These are phyloP conservation scores for Coendou prehensilis DNA, from an alignment of 2,797 vertebrate species.

Conservation along the genomic window DNA sequence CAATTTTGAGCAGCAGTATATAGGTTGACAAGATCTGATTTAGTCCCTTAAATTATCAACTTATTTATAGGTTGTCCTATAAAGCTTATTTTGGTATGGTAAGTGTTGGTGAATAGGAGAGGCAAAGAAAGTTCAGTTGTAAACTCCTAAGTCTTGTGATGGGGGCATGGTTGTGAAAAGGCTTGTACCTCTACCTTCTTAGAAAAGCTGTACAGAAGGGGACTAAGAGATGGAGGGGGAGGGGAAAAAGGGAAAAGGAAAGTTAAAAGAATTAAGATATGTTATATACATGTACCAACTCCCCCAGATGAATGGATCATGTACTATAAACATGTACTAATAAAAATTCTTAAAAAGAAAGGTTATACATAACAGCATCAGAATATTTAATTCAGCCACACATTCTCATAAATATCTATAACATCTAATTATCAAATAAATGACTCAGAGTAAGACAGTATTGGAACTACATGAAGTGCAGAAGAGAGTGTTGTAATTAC, in stretches of 20 bases:
- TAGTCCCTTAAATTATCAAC: constrained; percentile 50
- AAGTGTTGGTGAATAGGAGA: neutral
- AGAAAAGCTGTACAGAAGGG: neutral
- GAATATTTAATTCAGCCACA: constrained; percentile 62
- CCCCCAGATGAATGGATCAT: no score
- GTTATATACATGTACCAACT: no score
- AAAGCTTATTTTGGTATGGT: constrained; percentile 27
- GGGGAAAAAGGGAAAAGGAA: no score
- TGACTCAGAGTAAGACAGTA: constrained; percentile 53
- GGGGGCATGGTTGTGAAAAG: constrained; percentile 18
- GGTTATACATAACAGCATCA: neutral
- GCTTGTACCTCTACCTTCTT: neutral
- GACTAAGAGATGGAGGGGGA: no score
- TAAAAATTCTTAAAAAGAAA: neutral
- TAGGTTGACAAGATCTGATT: neutral
- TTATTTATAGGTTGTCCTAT: constrained; percentile 18
- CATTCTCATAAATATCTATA: constrained; percentile 63
- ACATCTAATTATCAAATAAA: constrained; percentile 77
- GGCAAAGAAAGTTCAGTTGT: constrained; percentile 17
- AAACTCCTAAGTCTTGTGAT: neutral
- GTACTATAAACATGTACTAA: neutral
- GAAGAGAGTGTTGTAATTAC: constrained; percentile 56
- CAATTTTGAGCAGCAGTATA: constrained; percentile 31
- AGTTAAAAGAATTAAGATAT: no score
- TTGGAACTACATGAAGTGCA: constrained; percentile 36